Base-by-base conservation (phyloP, 2,888 invertebrate species). In the Villa cingulata region DNA sequence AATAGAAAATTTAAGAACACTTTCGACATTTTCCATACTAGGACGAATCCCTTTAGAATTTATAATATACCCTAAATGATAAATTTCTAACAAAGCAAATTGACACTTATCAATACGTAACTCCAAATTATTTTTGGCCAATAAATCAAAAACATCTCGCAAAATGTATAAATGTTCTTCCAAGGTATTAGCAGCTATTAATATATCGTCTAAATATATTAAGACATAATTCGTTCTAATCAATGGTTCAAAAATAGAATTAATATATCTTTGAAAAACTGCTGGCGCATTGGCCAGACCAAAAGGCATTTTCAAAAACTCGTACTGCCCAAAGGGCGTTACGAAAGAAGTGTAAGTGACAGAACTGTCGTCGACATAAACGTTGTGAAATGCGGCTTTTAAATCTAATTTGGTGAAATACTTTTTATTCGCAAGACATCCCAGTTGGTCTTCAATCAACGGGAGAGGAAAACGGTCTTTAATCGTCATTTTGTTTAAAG, bases 121-220 rank as follows among this genome's bases (percentile, higher is more conserved):
- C 27, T 27, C 27, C 27, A 27, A 27, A 27, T 27, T 27, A 27
- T 27, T 27, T 27, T 27, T 27, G 4, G 27, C 27, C 27, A 27
- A 27, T 27, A 6, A 6, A 6, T 27, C 27, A 9, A 27, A 27
- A 27, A 27, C 27, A n/a, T 27, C 9, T 27, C 27, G 27, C 9
- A 27, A 27, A 15, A 34, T 34, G 6, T 34, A 6, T 4, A 51
- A 41, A 48, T 53, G 51, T 39, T 52, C 48, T 32, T 44, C 36
- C 38, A 53, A 38, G 42, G 48, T 37, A 23, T 46, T 43, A 9
- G 48, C 47, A 16, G 48, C 45, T 15, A 54, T 45, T 37, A 56
- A 29, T 14, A 57, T 48, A 43, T 57, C 56, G 41, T 57, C 57
- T 43, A 57, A 47, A 51, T 57, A 56, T 18, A 55, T 49, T 6